phyloP scores from a whole-genome alignment of 2,888 invertebrate genomes.

The Polydrusus pterygomalis region DNA sequence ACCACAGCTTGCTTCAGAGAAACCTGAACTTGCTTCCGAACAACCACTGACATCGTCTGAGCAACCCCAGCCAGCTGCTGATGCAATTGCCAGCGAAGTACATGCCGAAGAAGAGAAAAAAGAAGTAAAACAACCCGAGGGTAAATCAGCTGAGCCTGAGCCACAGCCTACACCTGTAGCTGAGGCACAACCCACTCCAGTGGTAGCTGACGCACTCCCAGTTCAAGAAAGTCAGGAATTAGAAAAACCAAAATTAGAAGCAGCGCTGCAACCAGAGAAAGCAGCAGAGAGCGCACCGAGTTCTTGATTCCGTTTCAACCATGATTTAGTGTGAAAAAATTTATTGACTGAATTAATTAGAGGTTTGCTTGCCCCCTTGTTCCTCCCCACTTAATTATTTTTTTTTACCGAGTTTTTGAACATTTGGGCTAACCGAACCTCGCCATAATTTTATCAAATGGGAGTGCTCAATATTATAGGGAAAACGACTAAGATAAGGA shows the following conservation, averaged over 20 bases:
- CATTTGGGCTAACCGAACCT: conserved; percentile 68
- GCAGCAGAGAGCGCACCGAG: conserved; percentile 64
- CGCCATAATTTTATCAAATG: conserved; percentile 61
- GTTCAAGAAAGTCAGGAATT: conserved; percentile 35
- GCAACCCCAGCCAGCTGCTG: conserved; percentile 61
- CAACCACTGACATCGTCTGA: conserved; percentile 25
- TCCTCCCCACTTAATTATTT: conserved; percentile 66
- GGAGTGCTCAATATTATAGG: conserved; percentile 64
- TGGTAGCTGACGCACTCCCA: not conserved
- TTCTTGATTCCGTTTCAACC: conserved; percentile 64
- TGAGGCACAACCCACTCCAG: conserved; percentile 64
- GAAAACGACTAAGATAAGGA: conserved; percentile 37
- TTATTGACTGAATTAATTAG: conserved; percentile 57
- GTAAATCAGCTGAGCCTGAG: conserved; percentile 59
- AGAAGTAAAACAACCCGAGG: conserved; percentile 44
- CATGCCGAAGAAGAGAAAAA: conserved; percentile 51
- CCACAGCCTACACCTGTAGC: conserved; percentile 61
- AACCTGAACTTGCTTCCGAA: conserved; percentile 28
- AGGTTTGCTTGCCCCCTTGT: conserved; percentile 70
- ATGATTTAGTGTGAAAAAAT: conserved; percentile 50
- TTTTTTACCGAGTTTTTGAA: conserved; percentile 60
- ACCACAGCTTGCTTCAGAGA: conserved; percentile 33
- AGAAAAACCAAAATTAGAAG: conserved; percentile 53
- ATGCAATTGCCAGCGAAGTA: conserved; percentile 67
- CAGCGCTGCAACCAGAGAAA: conserved; percentile 63